These are phyloP conservation scores for Taeniopygia guttata DNA, from an alignment of 2,797 vertebrate species.

Conservation along the genomic window DNA sequence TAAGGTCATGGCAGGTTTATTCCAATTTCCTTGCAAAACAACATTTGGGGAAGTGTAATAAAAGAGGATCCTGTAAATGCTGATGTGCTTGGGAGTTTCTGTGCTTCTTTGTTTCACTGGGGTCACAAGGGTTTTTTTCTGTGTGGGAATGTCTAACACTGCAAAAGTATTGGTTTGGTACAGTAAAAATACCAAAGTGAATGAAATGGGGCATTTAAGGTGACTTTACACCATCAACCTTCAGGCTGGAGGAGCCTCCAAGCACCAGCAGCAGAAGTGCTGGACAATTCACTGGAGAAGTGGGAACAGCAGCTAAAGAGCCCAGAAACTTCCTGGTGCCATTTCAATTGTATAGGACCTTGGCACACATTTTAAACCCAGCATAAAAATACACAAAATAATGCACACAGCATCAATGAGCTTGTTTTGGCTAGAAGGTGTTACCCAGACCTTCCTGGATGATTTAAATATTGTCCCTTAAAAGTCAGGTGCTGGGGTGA, in stretches of 20 bases:
- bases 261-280: neutral
- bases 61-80: neutral
- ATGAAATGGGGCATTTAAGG: neutral
- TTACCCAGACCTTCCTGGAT: neutral
- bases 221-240: neutral
- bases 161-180: neutral
- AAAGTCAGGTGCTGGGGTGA: neutral
- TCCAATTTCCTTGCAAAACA: neutral
- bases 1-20: neutral
- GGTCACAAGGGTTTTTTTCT: neutral
- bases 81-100: neutral
- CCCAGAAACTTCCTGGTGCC: neutral
- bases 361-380: neutral
- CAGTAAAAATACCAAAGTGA: neutral
- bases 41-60: neutral
- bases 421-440: neutral
- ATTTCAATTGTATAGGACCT: fast-evolving
- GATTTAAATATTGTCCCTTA: neutral
- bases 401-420: neutral
- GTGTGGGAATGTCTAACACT: neutral
- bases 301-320: neutral
- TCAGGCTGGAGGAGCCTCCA: neutral
- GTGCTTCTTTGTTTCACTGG: neutral
- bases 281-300: neutral
- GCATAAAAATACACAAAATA: neutral